Evolutionary conservation across 2,888 invertebrate genomes (phyloP), one percentile per base, ranked within the genome.

Genomic region (Cephus sareptanus): DNA sequence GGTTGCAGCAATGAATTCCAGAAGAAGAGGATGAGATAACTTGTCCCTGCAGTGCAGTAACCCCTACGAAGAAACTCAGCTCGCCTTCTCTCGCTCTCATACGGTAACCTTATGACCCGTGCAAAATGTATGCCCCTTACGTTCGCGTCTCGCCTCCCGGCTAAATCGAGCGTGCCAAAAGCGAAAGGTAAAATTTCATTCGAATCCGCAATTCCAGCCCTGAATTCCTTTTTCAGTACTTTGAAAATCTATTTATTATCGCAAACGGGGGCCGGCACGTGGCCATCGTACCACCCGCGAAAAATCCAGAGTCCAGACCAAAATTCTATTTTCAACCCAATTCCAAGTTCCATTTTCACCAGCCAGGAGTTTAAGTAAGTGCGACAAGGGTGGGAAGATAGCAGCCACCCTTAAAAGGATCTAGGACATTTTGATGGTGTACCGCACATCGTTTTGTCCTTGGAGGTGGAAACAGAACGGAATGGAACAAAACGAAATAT

Each of bases 11-110:
- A 23, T 31, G 71, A 71, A 71, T 75, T 69, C 75, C 75, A 11
- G 70, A 34, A 31, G 69, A 56, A 70, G 70, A 75, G 56, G 56
- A 75, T 75, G 75, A 77, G 87, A 87, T 90, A 90, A 90, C 88
- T 89, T 85, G 88, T 90, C 90, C 90, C 90, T 79, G 82, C 89
- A 89, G 90, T 90, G 89, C 89, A 89, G 89, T 90, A 90, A 89
- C 89, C 88, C 87, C 87, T 82, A 87, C 85, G 81, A 80, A 87
- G 84, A 84, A 88, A 85, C 85, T 81, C 82, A 83, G 76, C 82
- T 81, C 80, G 80, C 83, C 82, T 78, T 82, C 79, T 79, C 82
- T n/a, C 78, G 81, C 80, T 84, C 82, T 79, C 80, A 79, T 83
- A 79, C 82, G 81, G 81, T 85, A 84, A 84, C 86, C 89, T 89